phyloP scores from a whole-genome alignment of 2,113 vertebrate genomes.

The Litocranius walleri region DNA sequence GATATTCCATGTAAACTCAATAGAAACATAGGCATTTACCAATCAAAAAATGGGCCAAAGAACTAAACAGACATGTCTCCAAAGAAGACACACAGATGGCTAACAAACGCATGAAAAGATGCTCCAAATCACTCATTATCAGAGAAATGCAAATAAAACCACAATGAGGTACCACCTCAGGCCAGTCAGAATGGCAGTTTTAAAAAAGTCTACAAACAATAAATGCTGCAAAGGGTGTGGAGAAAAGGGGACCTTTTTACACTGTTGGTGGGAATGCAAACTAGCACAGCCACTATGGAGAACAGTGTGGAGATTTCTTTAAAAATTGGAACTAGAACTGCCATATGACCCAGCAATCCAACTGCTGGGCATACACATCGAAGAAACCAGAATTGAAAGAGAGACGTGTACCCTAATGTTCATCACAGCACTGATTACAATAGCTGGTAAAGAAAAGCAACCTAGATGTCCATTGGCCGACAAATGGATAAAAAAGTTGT shows the following conservation, averaged over 20 bases:
- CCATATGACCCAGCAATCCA: background rate
- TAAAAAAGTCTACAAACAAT: background rate
- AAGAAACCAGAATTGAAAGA: background rate
- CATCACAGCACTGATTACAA: background rate
- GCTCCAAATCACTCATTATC: background rate
- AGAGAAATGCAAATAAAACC: background rate
- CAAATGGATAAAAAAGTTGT: background rate
- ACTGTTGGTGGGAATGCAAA: background rate
- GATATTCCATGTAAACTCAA: background rate
- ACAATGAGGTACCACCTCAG: background rate
- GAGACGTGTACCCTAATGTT: fast-evolving
- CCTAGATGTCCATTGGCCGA: background rate
- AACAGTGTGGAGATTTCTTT: background rate
- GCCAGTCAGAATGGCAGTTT: background rate
- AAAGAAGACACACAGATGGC: background rate
- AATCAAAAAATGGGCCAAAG: background rate
- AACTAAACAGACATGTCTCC: background rate
- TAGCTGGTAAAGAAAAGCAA: background rate
- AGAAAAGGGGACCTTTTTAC: background rate
- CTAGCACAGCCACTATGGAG: background rate
- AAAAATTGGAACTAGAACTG: background rate
- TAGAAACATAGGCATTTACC: background rate
- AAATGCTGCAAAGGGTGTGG: background rate
- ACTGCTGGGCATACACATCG: fast-evolving
- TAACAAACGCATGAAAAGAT: background rate